A percentile compares a stretch with the other conserved stretches of the same genome.
Evolutionary conservation across 2,888 invertebrate species (phyloP).

Genomic region (Tenthredo distinguenda): DNA sequence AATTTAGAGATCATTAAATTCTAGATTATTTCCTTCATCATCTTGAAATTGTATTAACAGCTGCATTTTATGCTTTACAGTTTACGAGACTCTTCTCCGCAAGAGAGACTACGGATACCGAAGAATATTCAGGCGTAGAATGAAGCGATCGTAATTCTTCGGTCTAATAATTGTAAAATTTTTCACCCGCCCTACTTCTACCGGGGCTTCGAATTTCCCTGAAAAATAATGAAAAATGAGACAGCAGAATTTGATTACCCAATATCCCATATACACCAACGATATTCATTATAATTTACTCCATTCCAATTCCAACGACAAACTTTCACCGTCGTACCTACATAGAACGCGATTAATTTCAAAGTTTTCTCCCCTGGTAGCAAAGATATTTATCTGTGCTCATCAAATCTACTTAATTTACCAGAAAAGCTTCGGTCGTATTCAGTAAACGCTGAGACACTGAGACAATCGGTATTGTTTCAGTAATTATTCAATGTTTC

Average conservation of each 20-base stretch:
- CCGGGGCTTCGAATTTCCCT: slow-evolving; percentile 3
- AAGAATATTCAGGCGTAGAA: slow-evolving; percentile 19
- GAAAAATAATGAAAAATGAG: slow-evolving; percentile 28
- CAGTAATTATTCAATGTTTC: slow-evolving; percentile 8
- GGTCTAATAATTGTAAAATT: slow-evolving; percentile 34
- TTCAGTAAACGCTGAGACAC: not conserved
- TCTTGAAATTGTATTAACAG: slow-evolving; percentile 63
- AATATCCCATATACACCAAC: not conserved
- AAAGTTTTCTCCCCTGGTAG: slow-evolving; percentile 1
- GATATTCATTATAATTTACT: slow-evolving; percentile 28
- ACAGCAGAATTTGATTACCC: slow-evolving; percentile 30
- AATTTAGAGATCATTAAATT: slow-evolving; percentile 63
- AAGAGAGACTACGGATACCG: not conserved
- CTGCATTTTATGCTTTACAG: slow-evolving; percentile 56
- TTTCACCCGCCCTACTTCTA: slow-evolving; percentile 24
- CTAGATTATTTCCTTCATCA: slow-evolving; percentile 58
- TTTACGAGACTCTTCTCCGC: slow-evolving; percentile 48
- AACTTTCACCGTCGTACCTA: not conserved
- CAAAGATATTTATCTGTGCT: not conserved
- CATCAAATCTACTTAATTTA: not conserved
- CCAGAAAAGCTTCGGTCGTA: not conserved
- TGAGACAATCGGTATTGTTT: not conserved
- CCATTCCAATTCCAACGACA: slow-evolving; percentile 14
- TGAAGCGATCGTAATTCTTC: slow-evolving; percentile 27
- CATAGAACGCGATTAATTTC: not conserved